Conservation (phyloP, 1,140 invertebrate species). For the Agraylea sexmaculata region DNA sequence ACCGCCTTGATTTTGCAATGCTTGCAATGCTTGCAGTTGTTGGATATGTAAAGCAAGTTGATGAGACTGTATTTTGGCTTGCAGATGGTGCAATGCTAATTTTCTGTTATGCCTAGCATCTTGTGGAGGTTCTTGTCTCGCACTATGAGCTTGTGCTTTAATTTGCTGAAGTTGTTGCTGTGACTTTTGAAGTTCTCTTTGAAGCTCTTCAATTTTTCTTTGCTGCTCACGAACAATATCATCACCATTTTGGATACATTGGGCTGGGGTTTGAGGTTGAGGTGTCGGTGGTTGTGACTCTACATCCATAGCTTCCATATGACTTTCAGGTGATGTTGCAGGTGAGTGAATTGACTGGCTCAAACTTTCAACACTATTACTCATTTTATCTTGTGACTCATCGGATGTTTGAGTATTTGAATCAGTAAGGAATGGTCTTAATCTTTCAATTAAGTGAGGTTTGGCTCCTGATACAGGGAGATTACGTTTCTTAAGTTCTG, state of each 20-base stretch:
- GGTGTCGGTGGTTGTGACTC: slow-evolving; percentile 26
- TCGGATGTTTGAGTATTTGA: slow-evolving; percentile 11
- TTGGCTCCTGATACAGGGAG: slow-evolving; percentile 93
- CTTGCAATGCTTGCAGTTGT: slow-evolving; percentile 44
- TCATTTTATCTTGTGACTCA: slow-evolving; percentile 31
- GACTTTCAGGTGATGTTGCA: slow-evolving; percentile 30
- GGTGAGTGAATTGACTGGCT: slow-evolving; percentile 27
- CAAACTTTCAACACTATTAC: slow-evolving; percentile 28
- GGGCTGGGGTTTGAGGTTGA: slow-evolving; percentile 16
- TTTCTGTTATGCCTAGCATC: slow-evolving; percentile 33
- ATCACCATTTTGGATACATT: slow-evolving; percentile 31
- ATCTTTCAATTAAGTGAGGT: slow-evolving; percentile 84
- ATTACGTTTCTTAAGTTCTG: slow-evolving; percentile 83
- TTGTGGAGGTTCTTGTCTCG: slow-evolving; percentile 17
- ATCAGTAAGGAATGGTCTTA: slow-evolving; percentile 58
- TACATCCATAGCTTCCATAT: slow-evolving; percentile 36
- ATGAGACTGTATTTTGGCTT: slow-evolving; percentile 54
- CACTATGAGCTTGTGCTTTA: slow-evolving; percentile 25
- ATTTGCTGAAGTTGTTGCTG: slow-evolving; percentile 62
- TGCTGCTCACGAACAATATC: slow-evolving; percentile 76
- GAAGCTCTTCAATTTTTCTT: slow-evolving; percentile 76
- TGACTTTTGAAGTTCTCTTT: slow-evolving; percentile 65
- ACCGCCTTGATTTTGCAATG: slow-evolving; percentile 34
- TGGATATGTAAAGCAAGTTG: slow-evolving; percentile 43
- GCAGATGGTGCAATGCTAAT: slow-evolving; percentile 54